Evolutionary conservation across 2,113 vertebrate species (phyloP), one percentile per base, ranked within the genome.

Genomic region (Tyto alba): DNA sequence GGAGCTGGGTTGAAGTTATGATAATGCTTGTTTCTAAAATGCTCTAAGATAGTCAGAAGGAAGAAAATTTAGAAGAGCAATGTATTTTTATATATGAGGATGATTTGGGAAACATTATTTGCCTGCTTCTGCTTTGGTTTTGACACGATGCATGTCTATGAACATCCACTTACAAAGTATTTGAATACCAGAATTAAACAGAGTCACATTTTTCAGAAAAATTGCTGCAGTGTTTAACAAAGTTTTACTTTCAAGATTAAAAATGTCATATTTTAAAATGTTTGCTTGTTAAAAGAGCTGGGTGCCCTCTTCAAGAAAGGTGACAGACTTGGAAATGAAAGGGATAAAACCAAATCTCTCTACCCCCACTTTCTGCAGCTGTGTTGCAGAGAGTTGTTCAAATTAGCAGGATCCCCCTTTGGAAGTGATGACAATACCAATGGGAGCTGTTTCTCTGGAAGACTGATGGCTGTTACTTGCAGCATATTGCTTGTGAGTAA

Each of bases 231-330:
- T 56, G 18, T 63, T 91, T 75, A 71, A 48, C 5, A 47, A 53
- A 4, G 6, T 62, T 52, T 88, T 89, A 55, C n/a, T 67, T 45
- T 25, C 50, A 81, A 62, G 17, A 34, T 60, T 66, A 89, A 38
- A 17, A 30, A 30, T 19, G 29, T 57, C 36, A 66, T 4, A 27
- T 60, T 77, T 69, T 64, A 26, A 87, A 84, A 50, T n/a, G 4
- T 50, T 78, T 45, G 1, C 13, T 60, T 47, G 4, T 43, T 69
- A 21, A 77, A 66, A 50, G 4, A 7, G 6, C 41, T 0, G 0
- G 2, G 1, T 66, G 8, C 7, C 10, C 4, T 40, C 27, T 79
- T 57, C 32, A 67, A 64, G 22, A 5, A 21, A 20, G 12, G 16
- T 52, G 7, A 45, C 13, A 63, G 34, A 29, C 22, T 38, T 57